Conservation (phyloP, 2,888 invertebrate species). For the Alloplasta piceator region DNA sequence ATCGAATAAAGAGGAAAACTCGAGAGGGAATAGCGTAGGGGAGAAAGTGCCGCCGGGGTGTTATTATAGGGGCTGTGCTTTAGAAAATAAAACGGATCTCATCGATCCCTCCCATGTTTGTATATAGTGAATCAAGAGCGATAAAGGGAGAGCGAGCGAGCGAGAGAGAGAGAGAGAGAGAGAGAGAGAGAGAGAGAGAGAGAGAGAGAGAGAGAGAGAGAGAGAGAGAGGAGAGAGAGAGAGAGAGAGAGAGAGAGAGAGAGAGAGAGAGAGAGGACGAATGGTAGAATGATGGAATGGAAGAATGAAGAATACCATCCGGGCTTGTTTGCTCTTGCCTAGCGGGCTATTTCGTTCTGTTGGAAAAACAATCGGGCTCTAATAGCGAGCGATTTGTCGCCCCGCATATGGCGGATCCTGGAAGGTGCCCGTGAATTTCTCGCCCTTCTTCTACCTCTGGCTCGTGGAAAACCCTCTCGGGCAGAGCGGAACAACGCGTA, state of each 20-base stretch:
- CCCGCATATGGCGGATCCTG: slow-evolving; percentile 43
- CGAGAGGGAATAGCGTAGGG: background rate
- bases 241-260: slow-evolving; percentile 8
- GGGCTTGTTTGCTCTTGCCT: slow-evolving; percentile 54
- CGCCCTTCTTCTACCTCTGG: background rate
- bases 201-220: slow-evolving; percentile 1
- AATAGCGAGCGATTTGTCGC: slow-evolving; percentile 68
- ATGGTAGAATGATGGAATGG: background rate
- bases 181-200: slow-evolving; percentile 31
- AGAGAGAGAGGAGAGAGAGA: slow-evolving; percentile 9
- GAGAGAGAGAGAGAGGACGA: background rate
- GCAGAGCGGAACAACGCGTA: background rate
- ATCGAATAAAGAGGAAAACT: background rate
- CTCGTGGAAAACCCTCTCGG: background rate
- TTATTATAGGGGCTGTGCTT: background rate
- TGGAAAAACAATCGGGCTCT: slow-evolving; percentile 68
- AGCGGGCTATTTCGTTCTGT: slow-evolving; percentile 51
- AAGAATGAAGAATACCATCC: slow-evolving; percentile 6
- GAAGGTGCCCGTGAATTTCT: slow-evolving; percentile 8
- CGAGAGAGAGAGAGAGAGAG: background rate
- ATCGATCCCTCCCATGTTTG: too few species aligned
- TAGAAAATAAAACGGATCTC: too few species aligned
- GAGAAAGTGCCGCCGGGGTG: background rate
- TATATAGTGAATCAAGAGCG: too few species aligned
- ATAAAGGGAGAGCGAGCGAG: background rate